Percentiles rank a stretch among this genome's conserved stretches.
These are phyloP conservation scores for Phengaris arion DNA, from an alignment of 2,888 invertebrate genomes.

Conservation along the genomic window DNA sequence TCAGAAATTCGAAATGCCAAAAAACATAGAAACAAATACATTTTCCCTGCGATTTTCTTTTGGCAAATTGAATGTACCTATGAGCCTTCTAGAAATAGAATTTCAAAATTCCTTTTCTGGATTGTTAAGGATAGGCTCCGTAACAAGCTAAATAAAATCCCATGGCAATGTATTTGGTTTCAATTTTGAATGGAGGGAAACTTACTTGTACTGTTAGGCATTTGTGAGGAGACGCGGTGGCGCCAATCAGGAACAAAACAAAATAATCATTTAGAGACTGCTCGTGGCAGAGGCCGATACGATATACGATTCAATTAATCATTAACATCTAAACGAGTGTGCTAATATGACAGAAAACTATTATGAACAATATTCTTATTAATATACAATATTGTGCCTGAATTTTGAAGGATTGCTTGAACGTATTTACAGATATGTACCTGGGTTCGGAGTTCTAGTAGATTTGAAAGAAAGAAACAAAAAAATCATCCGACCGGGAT, in stretches of 20 bases:
- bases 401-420: no score
- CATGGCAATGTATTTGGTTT: neutral
- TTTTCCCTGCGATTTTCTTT: slow-evolving; percentile 24
- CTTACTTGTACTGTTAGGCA: neutral
- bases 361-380: neutral
- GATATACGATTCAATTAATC: slow-evolving; percentile 20
- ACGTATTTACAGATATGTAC: no score
- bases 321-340: neutral
- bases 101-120: slow-evolving; percentile 14
- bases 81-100: slow-evolving; percentile 10
- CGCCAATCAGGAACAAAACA: slow-evolving; percentile 33
- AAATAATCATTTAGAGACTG: slow-evolving; percentile 29
- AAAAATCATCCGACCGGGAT: no score
- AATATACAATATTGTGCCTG: no score
- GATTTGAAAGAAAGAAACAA: no score
- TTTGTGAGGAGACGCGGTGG: slow-evolving; percentile 31
- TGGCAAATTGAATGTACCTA: neutral
- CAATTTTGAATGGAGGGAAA: neutral
- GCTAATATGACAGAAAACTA: neutral
- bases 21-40: slow-evolving; percentile 25
- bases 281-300: slow-evolving; percentile 17
- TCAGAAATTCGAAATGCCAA: slow-evolving; percentile 19
- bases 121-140: slow-evolving; percentile 5
- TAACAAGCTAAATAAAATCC: neutral
- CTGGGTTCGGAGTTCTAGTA: no score